Evolutionary conservation across 2,113 vertebrate species (phyloP).

Genomic region (Elephantulus edwardii): DNA sequence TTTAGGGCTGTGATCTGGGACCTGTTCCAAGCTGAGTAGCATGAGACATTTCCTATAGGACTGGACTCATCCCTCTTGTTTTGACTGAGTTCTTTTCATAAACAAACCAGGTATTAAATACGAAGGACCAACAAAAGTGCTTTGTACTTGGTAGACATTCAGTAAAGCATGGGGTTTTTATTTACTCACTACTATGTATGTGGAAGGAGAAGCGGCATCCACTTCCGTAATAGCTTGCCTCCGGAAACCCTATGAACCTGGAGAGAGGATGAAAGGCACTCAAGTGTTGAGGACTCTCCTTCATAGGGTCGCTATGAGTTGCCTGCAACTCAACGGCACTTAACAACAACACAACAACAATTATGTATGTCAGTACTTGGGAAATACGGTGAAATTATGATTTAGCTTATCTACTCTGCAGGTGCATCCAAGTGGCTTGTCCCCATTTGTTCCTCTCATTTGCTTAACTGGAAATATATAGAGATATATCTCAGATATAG

Average conservation of each 20-base stretch:
- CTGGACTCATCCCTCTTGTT: neutral
- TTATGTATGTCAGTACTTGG: fast-evolving
- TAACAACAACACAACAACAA: no score
- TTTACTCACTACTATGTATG: neutral
- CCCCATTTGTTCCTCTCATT: neutral
- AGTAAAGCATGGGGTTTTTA: neutral
- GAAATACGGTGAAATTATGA: fast-evolving
- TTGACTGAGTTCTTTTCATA: neutral
- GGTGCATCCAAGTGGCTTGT: fast-evolving
- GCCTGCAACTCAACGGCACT: no score
- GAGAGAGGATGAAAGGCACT: no score
- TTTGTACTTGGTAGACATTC: neutral
- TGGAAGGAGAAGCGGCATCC: no score
- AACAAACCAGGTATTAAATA: neutral
- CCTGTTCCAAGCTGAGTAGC: no score
- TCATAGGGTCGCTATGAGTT: no score
- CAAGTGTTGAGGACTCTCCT: no score
- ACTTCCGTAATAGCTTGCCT: no score
- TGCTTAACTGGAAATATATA: neutral
- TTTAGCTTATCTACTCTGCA: neutral
- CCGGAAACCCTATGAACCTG: no score
- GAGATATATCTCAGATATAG: neutral
- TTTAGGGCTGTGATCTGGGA: neutral
- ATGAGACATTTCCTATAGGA: neutral
- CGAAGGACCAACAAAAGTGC: neutral